These are phyloP conservation scores for Trypoxylon attenuatum DNA, from an alignment of 2,888 invertebrate species.

Conservation along the genomic window DNA sequence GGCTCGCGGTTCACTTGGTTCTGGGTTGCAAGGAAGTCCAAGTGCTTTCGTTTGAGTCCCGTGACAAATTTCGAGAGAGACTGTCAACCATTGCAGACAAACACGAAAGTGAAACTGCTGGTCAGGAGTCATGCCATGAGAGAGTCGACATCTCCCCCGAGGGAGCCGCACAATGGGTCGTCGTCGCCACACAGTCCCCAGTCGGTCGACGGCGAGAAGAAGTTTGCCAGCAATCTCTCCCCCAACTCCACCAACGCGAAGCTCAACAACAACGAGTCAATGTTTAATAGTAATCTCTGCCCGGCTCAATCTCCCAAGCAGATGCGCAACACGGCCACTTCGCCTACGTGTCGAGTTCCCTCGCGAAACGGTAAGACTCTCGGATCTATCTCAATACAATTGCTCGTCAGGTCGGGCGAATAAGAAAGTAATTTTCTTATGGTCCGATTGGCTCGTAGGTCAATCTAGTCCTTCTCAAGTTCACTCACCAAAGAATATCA, in stretches of 20 bases:
- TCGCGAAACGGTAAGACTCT: slow-evolving; percentile 68
- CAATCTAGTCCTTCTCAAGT: slow-evolving; percentile 69
- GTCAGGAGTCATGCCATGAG: slow-evolving; percentile 93
- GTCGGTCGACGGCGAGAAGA: slow-evolving; percentile 58
- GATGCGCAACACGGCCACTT: slow-evolving; percentile 68
- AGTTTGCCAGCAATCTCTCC: slow-evolving; percentile 49
- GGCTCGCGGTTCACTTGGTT: no score
- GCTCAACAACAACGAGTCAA: slow-evolving; percentile 71
- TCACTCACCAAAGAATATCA: slow-evolving; percentile 64
- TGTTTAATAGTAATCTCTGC: slow-evolving; percentile 68
- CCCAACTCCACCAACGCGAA: slow-evolving; percentile 57
- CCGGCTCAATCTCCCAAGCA: slow-evolving; percentile 67
- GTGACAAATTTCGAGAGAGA: no score
- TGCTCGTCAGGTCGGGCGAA: not conserved
- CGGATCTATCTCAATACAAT: no score
- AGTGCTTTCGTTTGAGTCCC: no score
- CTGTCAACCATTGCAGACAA: slow-evolving; percentile 77
- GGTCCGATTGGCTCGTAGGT: slow-evolving; percentile 49
- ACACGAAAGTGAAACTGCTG: slow-evolving; percentile 87
- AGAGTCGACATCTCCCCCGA: slow-evolving; percentile 83
- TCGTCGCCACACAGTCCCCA: slow-evolving; percentile 64
- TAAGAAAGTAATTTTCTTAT: not conserved
- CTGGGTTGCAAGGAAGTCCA: no score
- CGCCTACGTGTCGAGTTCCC: slow-evolving; percentile 68
- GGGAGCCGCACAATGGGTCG: slow-evolving; percentile 73